A percentile compares a stretch with the other conserved stretches of the same genome.
These are phyloP conservation scores for Amniataba percoides DNA, from an alignment of 2,797 vertebrate species.

Conservation along the genomic window DNA sequence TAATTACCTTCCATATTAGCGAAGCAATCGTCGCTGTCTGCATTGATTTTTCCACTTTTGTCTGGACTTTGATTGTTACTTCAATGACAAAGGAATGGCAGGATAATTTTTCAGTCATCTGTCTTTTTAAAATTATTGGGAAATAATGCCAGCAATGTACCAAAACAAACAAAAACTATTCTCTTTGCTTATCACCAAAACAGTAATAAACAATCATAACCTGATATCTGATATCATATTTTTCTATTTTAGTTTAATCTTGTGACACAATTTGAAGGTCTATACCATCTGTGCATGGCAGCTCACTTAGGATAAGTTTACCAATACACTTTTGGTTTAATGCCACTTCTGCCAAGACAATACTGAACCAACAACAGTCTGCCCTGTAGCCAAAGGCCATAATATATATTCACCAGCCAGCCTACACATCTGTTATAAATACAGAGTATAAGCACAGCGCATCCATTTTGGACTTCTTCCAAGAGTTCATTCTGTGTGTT, in stretches of 20 bases:
- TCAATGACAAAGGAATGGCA: neutral
- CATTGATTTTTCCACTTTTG: neutral
- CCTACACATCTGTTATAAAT: slow-evolving; percentile 63
- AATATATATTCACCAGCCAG: slow-evolving; percentile 61
- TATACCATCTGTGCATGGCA: neutral
- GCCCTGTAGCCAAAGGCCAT: slow-evolving; percentile 39
- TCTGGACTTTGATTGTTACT: neutral
- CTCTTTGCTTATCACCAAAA: neutral
- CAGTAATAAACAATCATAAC: neutral
- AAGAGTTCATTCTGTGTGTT: slow-evolving; percentile 70
- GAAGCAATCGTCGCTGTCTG: neutral
- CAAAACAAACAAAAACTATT: neutral
- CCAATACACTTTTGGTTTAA: neutral
- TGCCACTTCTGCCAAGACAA: slow-evolving; percentile 42
- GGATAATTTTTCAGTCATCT: neutral
- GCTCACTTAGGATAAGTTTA: slow-evolving; percentile 4
- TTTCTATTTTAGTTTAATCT: neutral
- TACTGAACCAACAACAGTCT: slow-evolving; percentile 37
- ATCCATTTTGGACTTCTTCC: slow-evolving; percentile 70
- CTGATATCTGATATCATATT: no score
- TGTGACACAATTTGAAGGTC: neutral
- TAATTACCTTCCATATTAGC: neutral
- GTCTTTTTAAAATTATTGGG: no score
- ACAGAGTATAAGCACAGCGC: slow-evolving; percentile 49
- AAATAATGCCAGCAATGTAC: neutral